Percentiles rank a stretch among this genome's conserved stretches.
These are phyloP conservation scores for Xenopus borealis DNA, from an alignment of 2,113 vertebrate genomes.

Conservation along the genomic window DNA sequence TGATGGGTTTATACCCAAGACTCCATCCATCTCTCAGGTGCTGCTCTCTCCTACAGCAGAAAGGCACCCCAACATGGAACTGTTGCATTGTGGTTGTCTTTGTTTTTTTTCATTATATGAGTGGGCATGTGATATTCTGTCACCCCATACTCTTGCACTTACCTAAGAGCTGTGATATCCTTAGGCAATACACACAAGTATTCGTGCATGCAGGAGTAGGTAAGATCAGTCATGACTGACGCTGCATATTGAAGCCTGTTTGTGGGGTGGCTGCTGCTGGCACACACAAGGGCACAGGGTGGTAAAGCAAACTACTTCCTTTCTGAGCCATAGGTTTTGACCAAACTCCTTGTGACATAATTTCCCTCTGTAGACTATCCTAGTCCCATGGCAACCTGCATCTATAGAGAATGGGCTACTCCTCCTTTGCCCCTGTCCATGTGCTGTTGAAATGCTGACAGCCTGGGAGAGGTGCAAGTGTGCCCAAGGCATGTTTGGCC, in stretches of 20 bases:
- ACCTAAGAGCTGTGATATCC: constrained; percentile 27
- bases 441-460: no score
- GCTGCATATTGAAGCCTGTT: background rate
- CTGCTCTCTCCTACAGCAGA: background rate
- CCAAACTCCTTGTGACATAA: background rate
- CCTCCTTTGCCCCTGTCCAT: no score
- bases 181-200: constrained; percentile 6
- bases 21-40: background rate
- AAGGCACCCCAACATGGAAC: background rate
- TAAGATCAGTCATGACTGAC: background rate
- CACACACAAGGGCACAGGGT: background rate
- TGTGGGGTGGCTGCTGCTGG: background rate
- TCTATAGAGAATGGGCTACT: no score
- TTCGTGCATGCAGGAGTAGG: constrained; percentile 6
- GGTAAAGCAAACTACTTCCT: background rate
- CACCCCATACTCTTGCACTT: background rate
- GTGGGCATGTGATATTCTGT: constrained; percentile 18
- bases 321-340: no score
- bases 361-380: background rate
- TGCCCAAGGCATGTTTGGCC: no score
- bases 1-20: background rate
- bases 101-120: background rate
- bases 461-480: no score
- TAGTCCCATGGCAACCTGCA: no score
- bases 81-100: background rate